Percentiles rank a stretch among this genome's conserved stretches.
These are phyloP conservation scores for Philereme vetulata DNA, from an alignment of 2,888 invertebrate species.

Conservation along the genomic window DNA sequence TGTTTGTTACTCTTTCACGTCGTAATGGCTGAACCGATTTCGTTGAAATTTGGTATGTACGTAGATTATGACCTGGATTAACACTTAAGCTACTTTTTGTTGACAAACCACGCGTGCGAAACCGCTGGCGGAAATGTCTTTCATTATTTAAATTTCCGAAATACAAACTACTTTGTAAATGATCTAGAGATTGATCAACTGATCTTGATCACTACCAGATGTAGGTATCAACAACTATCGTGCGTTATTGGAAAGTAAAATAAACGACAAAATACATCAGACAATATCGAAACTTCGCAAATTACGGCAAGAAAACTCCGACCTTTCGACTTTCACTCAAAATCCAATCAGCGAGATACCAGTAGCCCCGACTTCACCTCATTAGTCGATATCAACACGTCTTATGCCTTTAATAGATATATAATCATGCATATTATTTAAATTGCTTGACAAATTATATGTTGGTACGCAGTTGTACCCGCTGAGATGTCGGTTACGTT, in stretches of 20 bases:
- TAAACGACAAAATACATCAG: constrained; percentile 5
- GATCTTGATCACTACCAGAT: too few species aligned
- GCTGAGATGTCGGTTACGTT: constrained; percentile 76
- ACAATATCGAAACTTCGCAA: constrained; percentile 18
- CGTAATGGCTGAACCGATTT: too few species aligned
- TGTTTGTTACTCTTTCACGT: too few species aligned
- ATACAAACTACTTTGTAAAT: too few species aligned
- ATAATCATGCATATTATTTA: constrained; percentile 82
- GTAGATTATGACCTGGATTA: too few species aligned
- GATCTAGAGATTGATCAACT: too few species aligned
- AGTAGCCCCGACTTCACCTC: constrained; percentile 62
- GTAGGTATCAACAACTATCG: too few species aligned
- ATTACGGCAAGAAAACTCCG: constrained; percentile 35
- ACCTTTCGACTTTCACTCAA: constrained; percentile 60
- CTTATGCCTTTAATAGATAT: constrained; percentile 79
- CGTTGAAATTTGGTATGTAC: too few species aligned
- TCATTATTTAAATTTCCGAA: too few species aligned
- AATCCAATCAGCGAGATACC: constrained; percentile 47
- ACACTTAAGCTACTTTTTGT: too few species aligned
- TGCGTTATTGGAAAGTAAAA: constrained; percentile 15
- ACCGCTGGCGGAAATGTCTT: too few species aligned
- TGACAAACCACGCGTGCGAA: too few species aligned
- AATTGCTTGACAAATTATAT: constrained; percentile 81
- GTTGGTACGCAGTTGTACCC: constrained; percentile 72
- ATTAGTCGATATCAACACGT: constrained; percentile 80